Evolutionary conservation across 1,140 invertebrate genomes (phyloP).

Genomic region (Phortica variegata): DNA sequence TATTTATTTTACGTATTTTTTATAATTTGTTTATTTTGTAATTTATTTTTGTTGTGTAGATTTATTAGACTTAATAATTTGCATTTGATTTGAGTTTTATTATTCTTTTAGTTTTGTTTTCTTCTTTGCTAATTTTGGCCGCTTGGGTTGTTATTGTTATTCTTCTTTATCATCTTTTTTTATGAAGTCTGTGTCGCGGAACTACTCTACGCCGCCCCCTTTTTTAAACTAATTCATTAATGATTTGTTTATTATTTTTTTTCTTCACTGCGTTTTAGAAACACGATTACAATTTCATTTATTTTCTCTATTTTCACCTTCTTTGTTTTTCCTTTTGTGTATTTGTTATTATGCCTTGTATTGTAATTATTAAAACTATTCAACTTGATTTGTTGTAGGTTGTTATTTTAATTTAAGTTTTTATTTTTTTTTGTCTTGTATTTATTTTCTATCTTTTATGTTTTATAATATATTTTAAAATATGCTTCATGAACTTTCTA

Average conservation of each 20-base stretch:
- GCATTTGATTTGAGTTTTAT: too few species aligned
- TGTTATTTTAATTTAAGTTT: neutral
- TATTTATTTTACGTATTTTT: slow-evolving; percentile 3
- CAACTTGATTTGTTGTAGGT: slow-evolving; percentile 35
- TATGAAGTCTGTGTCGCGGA: slow-evolving; percentile 42
- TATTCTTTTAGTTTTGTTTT: slow-evolving; percentile 5
- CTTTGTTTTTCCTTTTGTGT: slow-evolving; percentile 2
- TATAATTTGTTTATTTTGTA: slow-evolving; percentile 14
- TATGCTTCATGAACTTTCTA: too few species aligned
- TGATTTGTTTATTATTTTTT: slow-evolving; percentile 15
- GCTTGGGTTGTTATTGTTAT: slow-evolving; percentile 34
- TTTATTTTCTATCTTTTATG: slow-evolving; percentile 5
- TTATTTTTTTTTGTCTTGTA: neutral
- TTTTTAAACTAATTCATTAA: slow-evolving; percentile 32
- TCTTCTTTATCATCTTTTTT: slow-evolving; percentile 18
- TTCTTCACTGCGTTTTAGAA: slow-evolving; percentile 50
- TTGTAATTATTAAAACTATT: slow-evolving; percentile 40
- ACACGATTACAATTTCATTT: slow-evolving; percentile 30
- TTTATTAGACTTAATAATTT: slow-evolving; percentile 22
- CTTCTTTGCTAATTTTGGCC: slow-evolving; percentile 37
- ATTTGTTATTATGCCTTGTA: slow-evolving; percentile 9
- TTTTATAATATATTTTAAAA: too few species aligned
- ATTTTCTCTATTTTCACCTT: slow-evolving; percentile 8
- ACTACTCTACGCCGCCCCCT: too few species aligned
- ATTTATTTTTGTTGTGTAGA: slow-evolving; percentile 30